phyloP scores from a whole-genome alignment of 2,797 vertebrate species.

The Enteromius paludinosus region DNA sequence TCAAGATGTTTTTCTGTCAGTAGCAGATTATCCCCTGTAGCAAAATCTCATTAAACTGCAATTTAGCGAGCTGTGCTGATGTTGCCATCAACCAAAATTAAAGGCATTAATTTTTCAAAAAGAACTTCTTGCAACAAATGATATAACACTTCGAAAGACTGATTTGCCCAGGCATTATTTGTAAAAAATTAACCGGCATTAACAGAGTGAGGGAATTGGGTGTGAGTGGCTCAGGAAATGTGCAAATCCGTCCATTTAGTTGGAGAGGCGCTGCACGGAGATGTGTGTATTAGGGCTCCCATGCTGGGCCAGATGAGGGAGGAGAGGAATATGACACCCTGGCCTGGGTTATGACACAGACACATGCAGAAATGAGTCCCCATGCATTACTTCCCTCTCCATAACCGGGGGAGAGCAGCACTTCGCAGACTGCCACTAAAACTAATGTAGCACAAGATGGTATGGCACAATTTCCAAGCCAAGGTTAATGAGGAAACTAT shows the following conservation, averaged over 20 bases:
- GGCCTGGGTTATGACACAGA: constrained; percentile 78
- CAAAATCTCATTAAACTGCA: constrained; percentile 99
- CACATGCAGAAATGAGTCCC: constrained; percentile 69
- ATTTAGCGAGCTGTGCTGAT: constrained; percentile 99
- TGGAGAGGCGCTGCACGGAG: constrained; percentile 83
- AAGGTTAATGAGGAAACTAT: constrained; percentile 34
- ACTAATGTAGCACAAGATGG: constrained; percentile 43
- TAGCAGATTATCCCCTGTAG: constrained; percentile 99
- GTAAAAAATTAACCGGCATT: constrained; percentile 92
- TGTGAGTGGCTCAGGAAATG: constrained; percentile 85
- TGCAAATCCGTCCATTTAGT: constrained; percentile 91
- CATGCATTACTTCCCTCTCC: constrained; percentile 49
- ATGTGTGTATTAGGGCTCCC: constrained; percentile 87
- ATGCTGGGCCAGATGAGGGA: constrained; percentile 86
- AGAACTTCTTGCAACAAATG: constrained; percentile 98
- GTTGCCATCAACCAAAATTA: constrained; percentile 99
- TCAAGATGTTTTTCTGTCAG: constrained; percentile 99
- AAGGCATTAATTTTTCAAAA: constrained; percentile 99
- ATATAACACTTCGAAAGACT: constrained; percentile 97
- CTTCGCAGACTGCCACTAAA: constrained; percentile 40
- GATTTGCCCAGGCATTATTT: constrained; percentile 97
- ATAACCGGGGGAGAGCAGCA: constrained; percentile 40
- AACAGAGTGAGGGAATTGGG: constrained; percentile 86
- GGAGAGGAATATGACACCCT: constrained; percentile 84
- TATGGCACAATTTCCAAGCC: constrained; percentile 28